Percentiles rank a stretch among this genome's conserved stretches.
These are phyloP conservation scores for Pollicipes pollicipes DNA, from an alignment of 1,140 invertebrate species.

Conservation along the genomic window DNA sequence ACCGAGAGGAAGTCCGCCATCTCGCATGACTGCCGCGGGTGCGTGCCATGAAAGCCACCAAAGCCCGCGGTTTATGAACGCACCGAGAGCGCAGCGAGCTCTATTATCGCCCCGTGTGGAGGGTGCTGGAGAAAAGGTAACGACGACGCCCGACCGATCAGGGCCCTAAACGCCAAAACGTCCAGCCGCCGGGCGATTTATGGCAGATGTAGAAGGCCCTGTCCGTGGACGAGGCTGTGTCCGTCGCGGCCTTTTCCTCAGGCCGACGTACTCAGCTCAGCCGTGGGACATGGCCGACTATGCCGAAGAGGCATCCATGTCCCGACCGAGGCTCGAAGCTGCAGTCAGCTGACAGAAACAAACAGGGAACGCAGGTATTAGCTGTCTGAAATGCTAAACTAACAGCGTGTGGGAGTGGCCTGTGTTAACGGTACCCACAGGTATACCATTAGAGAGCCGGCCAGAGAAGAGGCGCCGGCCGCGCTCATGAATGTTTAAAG, in stretches of 20 bases:
- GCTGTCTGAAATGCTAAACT: not conserved
- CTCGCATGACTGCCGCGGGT: not conserved
- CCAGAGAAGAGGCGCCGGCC: not conserved
- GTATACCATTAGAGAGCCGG: not conserved
- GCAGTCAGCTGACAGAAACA: not conserved
- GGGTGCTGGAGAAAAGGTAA: not conserved
- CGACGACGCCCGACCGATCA: not conserved
- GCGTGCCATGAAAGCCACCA: no score
- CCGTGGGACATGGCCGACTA: no score
- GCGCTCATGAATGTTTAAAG: constrained; percentile 1
- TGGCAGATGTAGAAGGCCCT: not conserved
- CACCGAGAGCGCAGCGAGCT: no score
- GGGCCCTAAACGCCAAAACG: not conserved
- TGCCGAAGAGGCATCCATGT: not conserved
- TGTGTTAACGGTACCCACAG: not conserved
- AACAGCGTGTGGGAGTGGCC: not conserved
- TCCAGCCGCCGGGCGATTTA: not conserved
- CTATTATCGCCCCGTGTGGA: no score
- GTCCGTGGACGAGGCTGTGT: not conserved
- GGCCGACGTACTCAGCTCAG: no score
- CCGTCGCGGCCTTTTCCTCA: not conserved
- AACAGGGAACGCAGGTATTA: not conserved
- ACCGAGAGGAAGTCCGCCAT: not conserved
- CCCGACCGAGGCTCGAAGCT: no score
- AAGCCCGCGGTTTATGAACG: not conserved